These are phyloP conservation scores for Salminus brasiliensis DNA, from an alignment of 2,113 vertebrate genomes.

Conservation along the genomic window DNA sequence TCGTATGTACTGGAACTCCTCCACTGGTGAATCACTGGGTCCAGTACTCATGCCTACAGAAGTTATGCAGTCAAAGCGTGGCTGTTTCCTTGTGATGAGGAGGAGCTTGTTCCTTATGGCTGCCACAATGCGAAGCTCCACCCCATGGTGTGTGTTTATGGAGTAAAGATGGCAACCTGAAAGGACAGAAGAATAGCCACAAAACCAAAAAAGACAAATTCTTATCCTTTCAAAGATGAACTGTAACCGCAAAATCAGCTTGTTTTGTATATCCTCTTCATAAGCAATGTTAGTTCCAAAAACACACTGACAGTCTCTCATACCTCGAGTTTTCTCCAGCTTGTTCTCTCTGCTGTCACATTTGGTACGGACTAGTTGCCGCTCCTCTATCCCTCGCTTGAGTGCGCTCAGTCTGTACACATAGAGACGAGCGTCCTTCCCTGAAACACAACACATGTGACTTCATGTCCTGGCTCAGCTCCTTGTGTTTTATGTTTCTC, in stretches of 20 bases:
- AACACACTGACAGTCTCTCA: neutral
- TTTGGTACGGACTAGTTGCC: constrained; percentile 80
- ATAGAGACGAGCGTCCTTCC: constrained; percentile 93
- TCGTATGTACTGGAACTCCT: constrained; percentile 98
- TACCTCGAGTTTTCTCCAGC: constrained; percentile 98
- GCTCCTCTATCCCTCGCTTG: constrained; percentile 82
- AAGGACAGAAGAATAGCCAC: neutral
- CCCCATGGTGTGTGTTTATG: constrained; percentile 95
- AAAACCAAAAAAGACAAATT: neutral
- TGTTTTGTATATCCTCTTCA: neutral
- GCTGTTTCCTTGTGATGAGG: constrained; percentile 90
- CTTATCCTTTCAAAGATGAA: neutral
- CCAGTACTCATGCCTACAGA: constrained; percentile 59
- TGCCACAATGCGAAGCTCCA: constrained; percentile 87
- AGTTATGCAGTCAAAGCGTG: constrained; percentile 63
- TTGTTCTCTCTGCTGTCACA: constrained; percentile 95
- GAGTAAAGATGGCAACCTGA: constrained; percentile 96
- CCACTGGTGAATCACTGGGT: constrained; percentile 84
- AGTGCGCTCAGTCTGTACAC: constrained; percentile 88
- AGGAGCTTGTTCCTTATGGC: constrained; percentile 98
- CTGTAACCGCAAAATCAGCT: neutral
- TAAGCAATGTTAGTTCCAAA: neutral
- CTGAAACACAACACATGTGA: constrained; percentile 68
- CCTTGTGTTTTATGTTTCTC: neutral
- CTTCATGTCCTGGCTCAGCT: neutral